These are phyloP conservation scores for Galagoides demidoff DNA, from an alignment of 2,797 vertebrate species.

Conservation along the genomic window DNA sequence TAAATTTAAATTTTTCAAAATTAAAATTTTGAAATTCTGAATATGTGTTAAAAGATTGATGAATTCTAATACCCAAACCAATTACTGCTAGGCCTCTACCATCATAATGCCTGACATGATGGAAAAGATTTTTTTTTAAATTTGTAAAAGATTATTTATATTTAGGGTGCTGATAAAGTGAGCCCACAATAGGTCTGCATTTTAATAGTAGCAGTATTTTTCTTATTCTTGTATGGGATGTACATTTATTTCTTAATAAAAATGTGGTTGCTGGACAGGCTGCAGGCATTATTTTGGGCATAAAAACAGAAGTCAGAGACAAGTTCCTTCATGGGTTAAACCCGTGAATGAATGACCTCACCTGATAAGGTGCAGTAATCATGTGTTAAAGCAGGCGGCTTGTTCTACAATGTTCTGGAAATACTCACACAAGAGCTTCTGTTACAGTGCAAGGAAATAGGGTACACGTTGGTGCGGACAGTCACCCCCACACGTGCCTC, in stretches of 20 bases:
- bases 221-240: background rate
- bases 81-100: conserved; percentile 27
- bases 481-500: background rate
- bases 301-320: background rate
- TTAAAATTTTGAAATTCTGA: background rate
- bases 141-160: background rate
- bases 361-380: conserved; percentile 44
- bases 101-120: background rate
- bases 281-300: background rate
- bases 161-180: background rate
- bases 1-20: conserved; percentile 49
- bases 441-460: background rate
- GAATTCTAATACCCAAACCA: background rate
- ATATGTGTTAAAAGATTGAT: background rate
- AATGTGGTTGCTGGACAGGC: background rate
- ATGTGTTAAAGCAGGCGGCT: background rate
- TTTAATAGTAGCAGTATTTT: background rate
- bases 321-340: conserved; percentile 50
- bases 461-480: background rate
- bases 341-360: conserved; percentile 56
- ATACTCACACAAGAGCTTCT: background rate
- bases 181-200: background rate
- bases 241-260: background rate
- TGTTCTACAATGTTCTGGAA: background rate
- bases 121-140: background rate